Base-by-base conservation (phyloP, 2,888 invertebrate genomes). In the Lacanobia oleracea region DNA sequence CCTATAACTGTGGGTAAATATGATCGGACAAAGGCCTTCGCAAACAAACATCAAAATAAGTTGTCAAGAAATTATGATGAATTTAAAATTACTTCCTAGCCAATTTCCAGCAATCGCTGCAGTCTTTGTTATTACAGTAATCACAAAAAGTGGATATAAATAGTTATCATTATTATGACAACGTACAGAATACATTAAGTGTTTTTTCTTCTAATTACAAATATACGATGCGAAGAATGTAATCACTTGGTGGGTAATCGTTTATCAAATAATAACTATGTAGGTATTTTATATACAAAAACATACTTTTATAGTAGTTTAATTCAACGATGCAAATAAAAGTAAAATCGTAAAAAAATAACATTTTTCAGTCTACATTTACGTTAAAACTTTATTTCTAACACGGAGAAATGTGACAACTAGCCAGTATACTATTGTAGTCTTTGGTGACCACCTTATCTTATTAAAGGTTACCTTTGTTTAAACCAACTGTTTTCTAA, bases 1-100 rank as follows among this genome's bases (percentile, higher is more conserved):
- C 27, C 27, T 43, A 8, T 43, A 43, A 4, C 2, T 43, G 10
- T 23, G 7, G 33, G 1, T n/a, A 53, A 18, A 18, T 40, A 21
- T 12, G n/a, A 3, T 16, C 12, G 18, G 18, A 48, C 18, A 18
- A 48, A 45, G 48, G n/a, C 51, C 50, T 61, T 56, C 45, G 45
- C 40, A 48, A 27, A 53, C 27, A 43, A 48, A 27, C 14, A 21
- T 21, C 18, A 64, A 67, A 60, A 67, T 23, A 65, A 70, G 65
- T 14, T 65, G 33, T 50, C 40, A 66, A 76, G 27, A 63, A 76
- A 76, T 54, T 40, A 59, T 60, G 63, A 64, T 64, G 59, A 40
- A 60, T 63, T 12, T 62, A 66, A 67, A 71, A 81, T 68, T 66
- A 63, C 72, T 81, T 75, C 75, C 72, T 61, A 27, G 62, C 21